phyloP scores from a whole-genome alignment of 1,140 invertebrate genomes.

The Temnothorax longispinosus region DNA sequence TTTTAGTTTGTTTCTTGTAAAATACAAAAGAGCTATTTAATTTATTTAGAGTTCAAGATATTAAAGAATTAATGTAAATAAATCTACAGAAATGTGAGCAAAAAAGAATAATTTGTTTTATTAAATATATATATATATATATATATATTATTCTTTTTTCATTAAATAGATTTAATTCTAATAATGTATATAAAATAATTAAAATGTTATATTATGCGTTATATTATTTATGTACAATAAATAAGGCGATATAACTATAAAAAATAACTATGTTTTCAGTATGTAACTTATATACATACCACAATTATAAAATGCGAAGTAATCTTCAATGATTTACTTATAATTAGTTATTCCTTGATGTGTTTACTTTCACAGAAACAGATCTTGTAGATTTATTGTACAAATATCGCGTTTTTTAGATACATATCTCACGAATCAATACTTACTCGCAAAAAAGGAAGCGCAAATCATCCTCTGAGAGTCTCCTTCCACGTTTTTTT shows the following conservation, averaged over 20 bases:
- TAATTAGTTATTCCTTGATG: neutral
- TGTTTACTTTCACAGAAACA: neutral
- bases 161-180: too few relatives aligned
- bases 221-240: too few relatives aligned
- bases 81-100: neutral
- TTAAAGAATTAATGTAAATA: neutral
- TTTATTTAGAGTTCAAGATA: neutral
- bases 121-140: too few relatives aligned
- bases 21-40: neutral
- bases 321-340: neutral
- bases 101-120: neutral
- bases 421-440: conserved; percentile 5
- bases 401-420: neutral
- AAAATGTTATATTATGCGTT: too few relatives aligned
- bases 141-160: too few relatives aligned
- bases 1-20: neutral
- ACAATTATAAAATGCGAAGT: too few relatives aligned
- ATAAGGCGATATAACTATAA: too few relatives aligned
- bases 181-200: too few relatives aligned
- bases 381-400: neutral
- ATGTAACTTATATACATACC: too few relatives aligned
- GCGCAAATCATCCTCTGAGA: conserved; percentile 5
- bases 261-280: too few relatives aligned
- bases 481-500: neutral
- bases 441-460: neutral